Evolutionary conservation across 1,140 invertebrate genomes (phyloP).

Genomic region (Drosophila grimshawi): DNA sequence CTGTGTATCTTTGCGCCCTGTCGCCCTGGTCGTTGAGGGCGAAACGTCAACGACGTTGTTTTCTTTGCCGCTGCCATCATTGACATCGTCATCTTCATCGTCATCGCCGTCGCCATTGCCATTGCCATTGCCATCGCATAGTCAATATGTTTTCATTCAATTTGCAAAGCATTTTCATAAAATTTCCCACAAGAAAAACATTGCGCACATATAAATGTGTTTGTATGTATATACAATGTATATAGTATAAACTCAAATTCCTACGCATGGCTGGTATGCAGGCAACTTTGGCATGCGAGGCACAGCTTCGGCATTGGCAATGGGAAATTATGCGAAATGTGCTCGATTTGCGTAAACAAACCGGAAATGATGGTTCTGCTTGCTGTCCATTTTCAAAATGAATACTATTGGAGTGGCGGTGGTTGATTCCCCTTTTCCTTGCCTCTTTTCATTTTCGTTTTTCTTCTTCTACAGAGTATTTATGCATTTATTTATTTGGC

Average conservation of each 20-base stretch:
- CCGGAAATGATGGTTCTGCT: slow-evolving; percentile 81
- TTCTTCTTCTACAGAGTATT: slow-evolving; percentile 44
- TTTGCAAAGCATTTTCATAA: slow-evolving; percentile 83
- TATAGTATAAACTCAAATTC: slow-evolving; percentile 14
- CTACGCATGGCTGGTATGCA: slow-evolving; percentile 36
- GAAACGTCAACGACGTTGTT: slow-evolving; percentile 59
- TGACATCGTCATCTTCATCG: slow-evolving; percentile 57
- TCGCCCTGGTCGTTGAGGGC: slow-evolving; percentile 5
- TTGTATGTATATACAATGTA: slow-evolving; percentile 14
- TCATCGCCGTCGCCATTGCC: slow-evolving; percentile 17
- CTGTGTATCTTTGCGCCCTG: neutral
- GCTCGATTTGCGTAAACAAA: slow-evolving; percentile 83
- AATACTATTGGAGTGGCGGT: slow-evolving; percentile 34
- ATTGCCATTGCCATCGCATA: slow-evolving; percentile 58
- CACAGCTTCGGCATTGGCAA: slow-evolving; percentile 67
- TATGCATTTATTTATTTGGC: slow-evolving; percentile 82
- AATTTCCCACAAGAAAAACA: slow-evolving; percentile 81
- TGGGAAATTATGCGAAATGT: slow-evolving; percentile 84
- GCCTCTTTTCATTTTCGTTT: neutral
- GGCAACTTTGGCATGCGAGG: slow-evolving; percentile 65
- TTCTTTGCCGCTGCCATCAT: slow-evolving; percentile 67
- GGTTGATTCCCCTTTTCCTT: neutral
- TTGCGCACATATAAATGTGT: slow-evolving; percentile 68
- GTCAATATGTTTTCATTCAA: slow-evolving; percentile 83
- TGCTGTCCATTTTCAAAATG: slow-evolving; percentile 75